Evolutionary conservation across 2,113 vertebrate genomes (phyloP), one percentile per base, ranked within the genome.

Genomic region (Lathamus discolor): DNA sequence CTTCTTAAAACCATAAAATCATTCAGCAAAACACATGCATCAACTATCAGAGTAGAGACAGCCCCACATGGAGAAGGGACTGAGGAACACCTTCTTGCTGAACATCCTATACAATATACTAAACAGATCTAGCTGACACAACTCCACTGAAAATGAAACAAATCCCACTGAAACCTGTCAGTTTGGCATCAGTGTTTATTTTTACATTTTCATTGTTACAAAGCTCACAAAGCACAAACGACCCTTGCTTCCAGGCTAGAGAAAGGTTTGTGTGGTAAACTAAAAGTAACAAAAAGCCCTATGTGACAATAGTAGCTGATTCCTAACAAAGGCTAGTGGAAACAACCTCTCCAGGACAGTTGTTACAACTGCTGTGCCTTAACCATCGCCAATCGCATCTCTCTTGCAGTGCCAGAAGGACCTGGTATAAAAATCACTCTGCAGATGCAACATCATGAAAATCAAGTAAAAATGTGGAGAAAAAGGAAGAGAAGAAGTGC

Each of bases 1-100:
- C 44, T 52, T 54, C 59, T 41, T 77, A 83, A 95, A 96, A 76
- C 57, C 27, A 13, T 84, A 90, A 94, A 97, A 95, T 78, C 76
- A 91, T 83, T 83, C 85, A 89, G 87, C 87, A 95, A 97, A 97
- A 79, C 35, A 93, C 80, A 96, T 88, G 29, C 29, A 95, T 93
- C 83, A 92, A 33, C 54, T 87, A 39, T n/a, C 3, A 10, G 7
- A 77, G n/a, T 49, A 41, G 93, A 83, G 81, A 66, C 70, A 93
- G 84, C 52, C 43, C 41, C 24, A 24, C 17, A n/a, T 2, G 10
- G 74, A 77, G 78, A 92, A 91, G 74, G 52, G 75, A 68, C 73
- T 62, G 46, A 95, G 68, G 88, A 62, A 77, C 15, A 9, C 25
- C 62, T 76, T 79, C 66, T 43, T 80, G 28, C 48, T 75, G 24